Conservation (phyloP, 1,140 invertebrate species). For the Cepaea nemoralis region DNA sequence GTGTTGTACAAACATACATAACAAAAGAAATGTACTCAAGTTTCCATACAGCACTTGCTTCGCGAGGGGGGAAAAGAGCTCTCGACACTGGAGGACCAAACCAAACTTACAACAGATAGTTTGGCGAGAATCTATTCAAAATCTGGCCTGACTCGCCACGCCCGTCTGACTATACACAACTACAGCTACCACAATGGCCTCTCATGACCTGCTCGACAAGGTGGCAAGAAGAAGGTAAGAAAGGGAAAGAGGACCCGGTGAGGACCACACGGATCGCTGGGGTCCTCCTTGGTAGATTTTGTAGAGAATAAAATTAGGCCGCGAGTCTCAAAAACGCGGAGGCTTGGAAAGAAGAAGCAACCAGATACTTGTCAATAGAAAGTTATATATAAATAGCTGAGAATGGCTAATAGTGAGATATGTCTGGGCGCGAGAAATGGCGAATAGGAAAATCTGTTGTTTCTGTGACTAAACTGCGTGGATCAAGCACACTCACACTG, state of each 20-base stretch:
- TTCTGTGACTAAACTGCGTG: no score
- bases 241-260: neutral
- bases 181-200: neutral
- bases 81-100: neutral
- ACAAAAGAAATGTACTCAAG: slow-evolving; percentile 16
- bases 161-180: neutral
- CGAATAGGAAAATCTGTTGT: no score
- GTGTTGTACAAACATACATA: neutral
- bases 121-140: neutral
- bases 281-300: no score
- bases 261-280: slow-evolving; percentile 4
- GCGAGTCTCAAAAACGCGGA: no score
- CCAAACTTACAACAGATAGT: slow-evolving; percentile 1
- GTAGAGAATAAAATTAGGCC: no score
- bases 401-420: no score
- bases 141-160: neutral
- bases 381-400: no score
- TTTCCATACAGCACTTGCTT: slow-evolving; percentile 15
- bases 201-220: neutral
- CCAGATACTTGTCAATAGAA: no score
- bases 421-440: no score
- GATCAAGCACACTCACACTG: no score
- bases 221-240: neutral
- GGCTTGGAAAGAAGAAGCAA: no score
- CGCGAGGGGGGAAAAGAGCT: neutral